Percentiles rank a stretch among this genome's conserved stretches.
These are phyloP conservation scores for Hanleya hanleyi DNA, from an alignment of 2,888 invertebrate species.

Conservation along the genomic window DNA sequence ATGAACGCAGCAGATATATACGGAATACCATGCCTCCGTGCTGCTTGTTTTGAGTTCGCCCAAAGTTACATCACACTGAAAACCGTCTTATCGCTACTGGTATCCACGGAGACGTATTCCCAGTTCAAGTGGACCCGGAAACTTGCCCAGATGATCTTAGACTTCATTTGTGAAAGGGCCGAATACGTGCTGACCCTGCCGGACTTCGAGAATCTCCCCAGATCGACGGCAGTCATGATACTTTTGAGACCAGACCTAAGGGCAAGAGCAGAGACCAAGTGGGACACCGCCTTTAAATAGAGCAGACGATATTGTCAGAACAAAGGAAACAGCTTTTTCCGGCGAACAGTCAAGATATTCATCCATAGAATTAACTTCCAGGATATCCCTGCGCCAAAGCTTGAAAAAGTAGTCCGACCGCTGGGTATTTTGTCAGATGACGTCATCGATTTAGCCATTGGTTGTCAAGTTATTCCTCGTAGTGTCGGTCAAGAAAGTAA, in stretches of 20 bases:
- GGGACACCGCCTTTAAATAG: background rate
- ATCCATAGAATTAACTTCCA: background rate
- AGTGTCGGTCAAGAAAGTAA: background rate
- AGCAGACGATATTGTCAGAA: constrained; percentile 2
- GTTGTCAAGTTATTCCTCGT: background rate
- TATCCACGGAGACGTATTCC: background rate
- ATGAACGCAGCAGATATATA: constrained; percentile 5
- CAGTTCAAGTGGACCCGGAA: background rate
- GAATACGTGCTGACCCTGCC: background rate
- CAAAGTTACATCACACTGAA: background rate
- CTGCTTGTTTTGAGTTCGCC: constrained; percentile 4
- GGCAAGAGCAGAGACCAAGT: background rate
- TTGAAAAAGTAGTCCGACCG: background rate
- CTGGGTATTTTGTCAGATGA: background rate
- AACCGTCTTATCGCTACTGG: background rate
- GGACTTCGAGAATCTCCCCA: background rate
- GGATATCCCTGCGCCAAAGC: background rate
- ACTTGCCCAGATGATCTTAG: background rate
- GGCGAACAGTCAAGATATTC: background rate
- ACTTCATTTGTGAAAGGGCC: background rate
- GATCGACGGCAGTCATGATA: background rate
- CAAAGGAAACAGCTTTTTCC: background rate
- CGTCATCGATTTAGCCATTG: background rate
- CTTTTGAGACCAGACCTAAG: background rate
- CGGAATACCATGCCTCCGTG: background rate